Evolutionary conservation across 2,113 vertebrate genomes (phyloP), one percentile per base, ranked within the genome.

Genomic region (Lates calcarifer): DNA sequence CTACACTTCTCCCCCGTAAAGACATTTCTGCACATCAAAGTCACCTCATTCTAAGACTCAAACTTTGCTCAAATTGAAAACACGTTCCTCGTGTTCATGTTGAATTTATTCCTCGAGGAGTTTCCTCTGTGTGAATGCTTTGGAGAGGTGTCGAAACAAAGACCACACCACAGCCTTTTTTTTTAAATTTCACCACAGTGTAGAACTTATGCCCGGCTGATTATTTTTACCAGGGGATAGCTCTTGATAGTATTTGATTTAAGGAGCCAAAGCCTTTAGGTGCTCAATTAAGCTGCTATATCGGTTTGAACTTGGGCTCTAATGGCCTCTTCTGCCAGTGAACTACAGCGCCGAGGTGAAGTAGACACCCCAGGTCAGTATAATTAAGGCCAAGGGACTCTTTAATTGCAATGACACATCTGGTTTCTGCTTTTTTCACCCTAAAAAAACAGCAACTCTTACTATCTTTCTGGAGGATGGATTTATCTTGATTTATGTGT

Each of bases 261-360:
- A 98, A 96, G 96, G 96, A 96, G 95, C 96, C 96, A 18, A 90
- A 96, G 96, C 96, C 96, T 96, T 97, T 96, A 97, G 96, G 97
- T 97, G 96, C 96, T 97, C 96, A 97, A 98, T 98, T 97, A 97
- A 97, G 96, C 96, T 95, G 96, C 96, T 97, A 97, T 97, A 98
- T 96, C 91, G 94, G 96, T 97, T 97, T 97, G 96, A 96, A 96
- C 95, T 95, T 95, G 95, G 96, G 96, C 96, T 96, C 95, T 98
- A 99, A 99, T 97, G 96, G 97, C 95, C 95, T 96, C 94, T 95
- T 95, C 89, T 95, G 95, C 96, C 96, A 95, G 96, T 96, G 96
- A 97, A 96, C 96, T 97, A 95, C 93, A 94, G 95, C 94, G 93
- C 94, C 69, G 90, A 94, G 93, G 93, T 96, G 95, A 96, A 90